These are phyloP conservation scores for Xenentodon cancila DNA, from an alignment of 2,797 vertebrate genomes.

Conservation along the genomic window DNA sequence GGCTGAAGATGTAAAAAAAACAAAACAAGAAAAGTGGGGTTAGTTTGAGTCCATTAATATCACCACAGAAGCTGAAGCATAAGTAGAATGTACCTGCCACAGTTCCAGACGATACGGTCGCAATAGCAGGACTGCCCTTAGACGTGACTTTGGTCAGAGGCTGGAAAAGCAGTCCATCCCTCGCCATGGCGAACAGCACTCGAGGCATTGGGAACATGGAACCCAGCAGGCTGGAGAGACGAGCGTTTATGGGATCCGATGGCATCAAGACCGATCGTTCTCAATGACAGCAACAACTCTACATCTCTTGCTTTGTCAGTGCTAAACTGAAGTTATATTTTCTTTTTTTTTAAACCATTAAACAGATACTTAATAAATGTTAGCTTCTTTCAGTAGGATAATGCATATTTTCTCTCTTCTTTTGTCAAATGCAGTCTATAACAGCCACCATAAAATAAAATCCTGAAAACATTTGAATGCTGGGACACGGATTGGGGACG, in stretches of 20 bases:
- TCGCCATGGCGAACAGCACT: conserved; percentile 91
- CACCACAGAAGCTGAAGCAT: not conserved
- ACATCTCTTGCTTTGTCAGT: too few species aligned
- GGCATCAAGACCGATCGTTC: not conserved
- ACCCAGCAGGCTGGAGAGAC: conserved; percentile 84
- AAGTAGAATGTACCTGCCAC: conserved; percentile 83
- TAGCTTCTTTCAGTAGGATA: too few species aligned
- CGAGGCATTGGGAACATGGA: conserved; percentile 91
- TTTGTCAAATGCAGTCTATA: too few species aligned
- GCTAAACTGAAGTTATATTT: not conserved
- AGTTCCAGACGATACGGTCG: conserved; percentile 84
- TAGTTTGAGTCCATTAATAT: not conserved
- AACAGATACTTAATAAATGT: not conserved
- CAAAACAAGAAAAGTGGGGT: conserved; percentile 6
- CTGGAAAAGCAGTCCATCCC: conserved; percentile 89
- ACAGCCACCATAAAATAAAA: too few species aligned
- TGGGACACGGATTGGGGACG: too few species aligned
- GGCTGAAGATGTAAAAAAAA: conserved; percentile 68
- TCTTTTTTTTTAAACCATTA: not conserved
- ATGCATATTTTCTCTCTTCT: too few species aligned
- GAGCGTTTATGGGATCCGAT: not conserved
- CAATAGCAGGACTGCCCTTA: conserved; percentile 85
- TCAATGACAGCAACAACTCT: not conserved
- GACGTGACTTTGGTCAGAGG: conserved; percentile 80
- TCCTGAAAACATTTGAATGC: too few species aligned